Percentiles rank a stretch among this genome's conserved stretches.
Evolutionary conservation across 2,888 invertebrate genomes (phyloP).

Genomic region (Ecdyonurus torrentis): DNA sequence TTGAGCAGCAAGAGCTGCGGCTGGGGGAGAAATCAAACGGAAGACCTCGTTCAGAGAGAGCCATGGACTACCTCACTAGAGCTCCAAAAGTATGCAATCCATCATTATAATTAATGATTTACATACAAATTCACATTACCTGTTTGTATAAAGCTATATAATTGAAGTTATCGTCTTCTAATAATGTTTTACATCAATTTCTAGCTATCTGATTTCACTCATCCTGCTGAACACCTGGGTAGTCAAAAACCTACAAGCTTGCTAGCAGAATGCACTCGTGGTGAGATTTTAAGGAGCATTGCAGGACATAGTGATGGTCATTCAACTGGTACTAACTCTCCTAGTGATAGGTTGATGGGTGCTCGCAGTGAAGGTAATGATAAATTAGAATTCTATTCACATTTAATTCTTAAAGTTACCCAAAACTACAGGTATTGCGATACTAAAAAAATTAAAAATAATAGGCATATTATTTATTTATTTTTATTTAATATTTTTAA

Average conservation of each 20-base stretch:
- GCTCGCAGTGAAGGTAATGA: constrained; percentile 24
- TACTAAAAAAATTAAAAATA: too few relatives aligned
- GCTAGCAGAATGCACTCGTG: constrained; percentile 25
- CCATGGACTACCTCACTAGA: background rate
- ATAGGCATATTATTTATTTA: too few relatives aligned
- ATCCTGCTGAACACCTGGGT: constrained; percentile 6
- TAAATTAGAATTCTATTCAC: too few relatives aligned
- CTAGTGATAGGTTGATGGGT: constrained; percentile 28
- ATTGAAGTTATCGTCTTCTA: background rate
- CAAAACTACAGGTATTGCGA: background rate
- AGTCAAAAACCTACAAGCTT: constrained; percentile 21
- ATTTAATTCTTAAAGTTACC: too few relatives aligned
- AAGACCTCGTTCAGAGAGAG: background rate
- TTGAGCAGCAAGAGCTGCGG: background rate
- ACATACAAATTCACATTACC: background rate
- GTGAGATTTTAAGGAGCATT: background rate
- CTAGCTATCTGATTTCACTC: constrained; percentile 9
- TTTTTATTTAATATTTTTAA: too few relatives aligned
- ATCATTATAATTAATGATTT: background rate
- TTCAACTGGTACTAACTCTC: constrained; percentile 33
- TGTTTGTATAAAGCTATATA: background rate
- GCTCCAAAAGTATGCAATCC: background rate
- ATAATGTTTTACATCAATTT: too few relatives aligned
- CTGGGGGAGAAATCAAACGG: background rate
- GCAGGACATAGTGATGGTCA: constrained; percentile 25